These are phyloP conservation scores for Maconellicoccus hirsutus DNA, from an alignment of 1,140 invertebrate genomes.

Conservation along the genomic window DNA sequence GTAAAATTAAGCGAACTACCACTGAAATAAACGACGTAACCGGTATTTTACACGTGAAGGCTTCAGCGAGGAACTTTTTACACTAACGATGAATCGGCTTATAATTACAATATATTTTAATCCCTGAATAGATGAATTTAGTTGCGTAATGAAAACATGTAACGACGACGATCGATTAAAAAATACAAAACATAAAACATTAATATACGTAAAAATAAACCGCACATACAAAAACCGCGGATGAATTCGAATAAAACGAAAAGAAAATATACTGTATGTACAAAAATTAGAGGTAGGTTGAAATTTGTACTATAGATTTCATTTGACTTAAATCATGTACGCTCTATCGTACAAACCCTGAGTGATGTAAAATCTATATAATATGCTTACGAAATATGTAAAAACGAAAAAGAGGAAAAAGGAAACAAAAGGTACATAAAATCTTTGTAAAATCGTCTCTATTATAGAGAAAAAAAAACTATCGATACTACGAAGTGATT, in stretches of 20 bases:
- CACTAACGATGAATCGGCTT: background rate
- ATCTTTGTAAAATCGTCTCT: background rate
- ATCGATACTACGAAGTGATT: background rate
- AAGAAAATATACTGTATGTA: background rate
- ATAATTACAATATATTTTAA: background rate
- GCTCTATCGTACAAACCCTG: background rate
- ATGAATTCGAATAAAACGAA: background rate
- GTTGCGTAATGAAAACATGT: background rate
- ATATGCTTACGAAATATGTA: background rate
- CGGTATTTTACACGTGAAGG: too few relatives aligned
- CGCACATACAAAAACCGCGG: background rate
- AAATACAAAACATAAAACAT: background rate
- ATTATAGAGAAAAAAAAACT: background rate
- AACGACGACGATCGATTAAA: background rate
- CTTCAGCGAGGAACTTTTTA: slow-evolving; percentile 14
- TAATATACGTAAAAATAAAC: background rate
- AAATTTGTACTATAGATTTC: slow-evolving; percentile 8
- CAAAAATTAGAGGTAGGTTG: background rate
- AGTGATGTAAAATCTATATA: slow-evolving; percentile 11
- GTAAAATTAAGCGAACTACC: background rate
- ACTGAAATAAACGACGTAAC: background rate
- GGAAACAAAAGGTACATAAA: background rate
- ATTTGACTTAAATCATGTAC: background rate
- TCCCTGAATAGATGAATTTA: background rate
- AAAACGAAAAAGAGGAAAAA: background rate